Conservation (phyloP, 2,888 invertebrate species). For the Balanococcus diminutus region DNA sequence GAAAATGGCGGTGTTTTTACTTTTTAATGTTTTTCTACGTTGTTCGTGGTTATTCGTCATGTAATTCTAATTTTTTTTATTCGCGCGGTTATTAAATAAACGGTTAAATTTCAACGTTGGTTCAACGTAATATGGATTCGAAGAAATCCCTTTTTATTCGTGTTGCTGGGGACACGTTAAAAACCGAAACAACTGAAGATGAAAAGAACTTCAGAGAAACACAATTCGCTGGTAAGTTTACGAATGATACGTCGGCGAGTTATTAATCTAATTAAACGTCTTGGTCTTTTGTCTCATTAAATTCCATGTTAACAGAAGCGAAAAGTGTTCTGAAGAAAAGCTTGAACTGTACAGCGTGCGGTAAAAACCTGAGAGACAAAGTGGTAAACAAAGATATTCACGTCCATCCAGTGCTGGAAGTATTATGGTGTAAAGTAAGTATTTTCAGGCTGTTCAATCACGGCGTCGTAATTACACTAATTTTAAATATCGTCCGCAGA, state of each 20-base stretch:
- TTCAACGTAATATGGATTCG: neutral
- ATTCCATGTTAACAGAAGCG: neutral
- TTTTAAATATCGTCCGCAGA: neutral
- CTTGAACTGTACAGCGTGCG: slow-evolving; percentile 45
- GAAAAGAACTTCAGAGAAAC: slow-evolving; percentile 3
- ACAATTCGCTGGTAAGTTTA: neutral
- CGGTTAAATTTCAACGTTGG: neutral
- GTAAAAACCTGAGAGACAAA: neutral
- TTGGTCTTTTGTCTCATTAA: too few species aligned
- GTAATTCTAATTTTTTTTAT: neutral
- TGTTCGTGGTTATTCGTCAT: neutral
- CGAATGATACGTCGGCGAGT: too few species aligned
- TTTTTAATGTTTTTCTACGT: neutral
- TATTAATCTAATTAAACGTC: neutral
- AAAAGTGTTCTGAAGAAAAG: neutral
- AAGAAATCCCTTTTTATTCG: neutral
- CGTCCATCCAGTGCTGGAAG: slow-evolving; percentile 47
- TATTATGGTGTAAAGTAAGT: slow-evolving; percentile 56
- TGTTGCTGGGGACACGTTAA: neutral
- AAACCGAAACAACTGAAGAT: neutral
- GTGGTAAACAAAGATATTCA: neutral
- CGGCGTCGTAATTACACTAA: neutral
- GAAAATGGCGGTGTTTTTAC: slow-evolving; percentile 17
- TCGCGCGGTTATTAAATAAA: neutral
- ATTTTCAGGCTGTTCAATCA: neutral